phyloP scores from a whole-genome alignment of 2,113 vertebrate genomes.

The Trochalopteron elliotii region DNA sequence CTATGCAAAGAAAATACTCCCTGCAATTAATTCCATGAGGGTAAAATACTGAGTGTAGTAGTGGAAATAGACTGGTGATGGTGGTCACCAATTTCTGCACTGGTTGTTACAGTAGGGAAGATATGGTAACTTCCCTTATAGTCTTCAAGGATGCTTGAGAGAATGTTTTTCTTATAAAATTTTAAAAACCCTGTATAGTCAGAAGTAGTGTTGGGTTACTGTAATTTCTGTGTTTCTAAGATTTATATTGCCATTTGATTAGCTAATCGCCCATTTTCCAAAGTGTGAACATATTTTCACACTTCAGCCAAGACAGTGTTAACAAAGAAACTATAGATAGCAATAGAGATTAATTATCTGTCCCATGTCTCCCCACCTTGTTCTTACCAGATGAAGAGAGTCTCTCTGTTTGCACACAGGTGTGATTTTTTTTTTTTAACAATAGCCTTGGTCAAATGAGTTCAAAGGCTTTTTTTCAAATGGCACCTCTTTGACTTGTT shows the following conservation, averaged over 20 bases:
- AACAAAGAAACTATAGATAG: constrained; percentile 85
- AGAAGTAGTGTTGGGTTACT: constrained; percentile 64
- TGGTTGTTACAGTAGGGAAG: not conserved
- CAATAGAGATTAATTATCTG: constrained; percentile 84
- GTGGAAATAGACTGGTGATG: not conserved
- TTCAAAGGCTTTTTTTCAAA: constrained; percentile 68
- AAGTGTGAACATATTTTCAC: constrained; percentile 83
- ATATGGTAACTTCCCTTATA: not conserved
- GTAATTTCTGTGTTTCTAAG: constrained; percentile 73
- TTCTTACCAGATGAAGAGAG: constrained; percentile 74
- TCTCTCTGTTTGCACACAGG: constrained; percentile 70
- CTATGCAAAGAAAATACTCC: not conserved
- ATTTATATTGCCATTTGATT: constrained; percentile 82
- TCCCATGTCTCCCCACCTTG: constrained; percentile 73
- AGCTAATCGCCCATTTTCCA: constrained; percentile 79
- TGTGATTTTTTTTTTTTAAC: constrained; percentile 65
- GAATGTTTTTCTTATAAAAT: constrained; percentile 34
- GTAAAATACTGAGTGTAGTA: not conserved
- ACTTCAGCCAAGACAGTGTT: constrained; percentile 79
- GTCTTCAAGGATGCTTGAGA: constrained; percentile 12
- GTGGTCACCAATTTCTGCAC: not conserved
- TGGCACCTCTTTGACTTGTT: constrained; percentile 41
- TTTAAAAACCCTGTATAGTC: constrained; percentile 3
- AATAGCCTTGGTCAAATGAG: constrained; percentile 63
- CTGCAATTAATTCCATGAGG: not conserved